Conservation (phyloP, 1,140 invertebrate species). For the Meloidogyne exigua region DNA sequence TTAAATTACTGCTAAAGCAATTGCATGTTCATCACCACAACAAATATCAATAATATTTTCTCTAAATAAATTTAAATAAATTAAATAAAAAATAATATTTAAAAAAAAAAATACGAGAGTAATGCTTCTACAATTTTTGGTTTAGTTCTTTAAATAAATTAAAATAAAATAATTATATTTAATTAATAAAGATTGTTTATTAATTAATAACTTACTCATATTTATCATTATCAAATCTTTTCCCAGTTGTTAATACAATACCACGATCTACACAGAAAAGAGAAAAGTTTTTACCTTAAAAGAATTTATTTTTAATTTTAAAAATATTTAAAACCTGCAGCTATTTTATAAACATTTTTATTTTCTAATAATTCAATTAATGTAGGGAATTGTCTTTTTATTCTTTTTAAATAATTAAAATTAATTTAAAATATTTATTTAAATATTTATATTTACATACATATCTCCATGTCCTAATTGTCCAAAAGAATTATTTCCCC, state of each 20-base stretch:
- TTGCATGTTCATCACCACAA: slow-evolving; percentile 73
- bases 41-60: slow-evolving; percentile 71
- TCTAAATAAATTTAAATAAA: slow-evolving; percentile 59
- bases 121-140: slow-evolving; percentile 71
- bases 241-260: slow-evolving; percentile 74
- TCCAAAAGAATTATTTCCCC: slow-evolving; percentile 73
- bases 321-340: slow-evolving; percentile 41
- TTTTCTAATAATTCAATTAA: slow-evolving; percentile 42
- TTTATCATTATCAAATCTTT: slow-evolving; percentile 66
- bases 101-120: slow-evolving; percentile 62
- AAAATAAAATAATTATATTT: too few relatives aligned
- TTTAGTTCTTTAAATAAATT: slow-evolving; percentile 43
- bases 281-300: slow-evolving; percentile 67
- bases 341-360: slow-evolving; percentile 40
- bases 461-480: slow-evolving; percentile 72
- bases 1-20: not conserved
- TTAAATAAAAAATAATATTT: slow-evolving; percentile 25
- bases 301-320: not conserved
- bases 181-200: too few relatives aligned
- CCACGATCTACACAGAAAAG: slow-evolving; percentile 74
- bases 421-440: too few relatives aligned
- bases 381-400: slow-evolving; percentile 65
- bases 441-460: slow-evolving; percentile 64
- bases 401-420: slow-evolving; percentile 65
- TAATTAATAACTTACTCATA: too few relatives aligned